phyloP scores from a whole-genome alignment of 92 coral and sea anemone genomes.

The Actinernus sp. region DNA sequence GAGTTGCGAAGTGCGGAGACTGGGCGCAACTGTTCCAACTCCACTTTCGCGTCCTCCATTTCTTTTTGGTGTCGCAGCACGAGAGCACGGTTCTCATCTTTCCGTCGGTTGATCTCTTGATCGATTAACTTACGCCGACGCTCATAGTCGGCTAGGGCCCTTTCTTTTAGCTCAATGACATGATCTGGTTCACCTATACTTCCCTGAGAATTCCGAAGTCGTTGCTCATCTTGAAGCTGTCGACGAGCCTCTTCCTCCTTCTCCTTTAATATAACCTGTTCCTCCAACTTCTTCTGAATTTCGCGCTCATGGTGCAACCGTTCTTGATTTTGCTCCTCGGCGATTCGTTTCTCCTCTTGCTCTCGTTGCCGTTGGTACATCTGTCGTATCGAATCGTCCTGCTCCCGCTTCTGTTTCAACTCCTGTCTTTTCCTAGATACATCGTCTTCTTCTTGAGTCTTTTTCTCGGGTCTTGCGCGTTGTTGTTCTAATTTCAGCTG shows the following conservation, averaged over 20 bases:
- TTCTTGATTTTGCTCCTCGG: slow-evolving; percentile 70
- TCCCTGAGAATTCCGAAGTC: slow-evolving; percentile 43
- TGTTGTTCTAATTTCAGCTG: slow-evolving; percentile 66
- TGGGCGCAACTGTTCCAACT: slow-evolving; percentile 20
- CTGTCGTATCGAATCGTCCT: slow-evolving; percentile 72
- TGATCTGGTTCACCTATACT: slow-evolving; percentile 60
- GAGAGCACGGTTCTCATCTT: slow-evolving; percentile 24
- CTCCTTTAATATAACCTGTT: slow-evolving; percentile 74
- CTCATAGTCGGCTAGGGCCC: slow-evolving; percentile 87
- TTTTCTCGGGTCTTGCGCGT: slow-evolving; percentile 47
- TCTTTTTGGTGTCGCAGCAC: slow-evolving; percentile 20
- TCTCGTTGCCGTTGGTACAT: slow-evolving; percentile 14
- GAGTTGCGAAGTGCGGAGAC: slow-evolving; percentile 66
- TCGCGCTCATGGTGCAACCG: slow-evolving; percentile 68
- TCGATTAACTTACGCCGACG: slow-evolving; percentile 80
- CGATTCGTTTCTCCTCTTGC: slow-evolving; percentile 18
- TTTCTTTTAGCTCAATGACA: slow-evolving; percentile 77
- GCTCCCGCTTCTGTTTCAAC: slow-evolving; percentile 73
- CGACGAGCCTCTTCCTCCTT: slow-evolving; percentile 90
- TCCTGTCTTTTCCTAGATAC: slow-evolving; percentile 56
- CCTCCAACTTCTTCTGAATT: slow-evolving; percentile 67
- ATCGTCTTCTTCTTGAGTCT: slow-evolving; percentile 81
- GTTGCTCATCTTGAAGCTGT: slow-evolving; percentile 81
- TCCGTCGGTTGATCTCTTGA: slow-evolving; percentile 77
- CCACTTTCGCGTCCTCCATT: slow-evolving; percentile 17